Conservation (phyloP, 2,113 vertebrate genomes). For the Physeter macrocephalus region DNA sequence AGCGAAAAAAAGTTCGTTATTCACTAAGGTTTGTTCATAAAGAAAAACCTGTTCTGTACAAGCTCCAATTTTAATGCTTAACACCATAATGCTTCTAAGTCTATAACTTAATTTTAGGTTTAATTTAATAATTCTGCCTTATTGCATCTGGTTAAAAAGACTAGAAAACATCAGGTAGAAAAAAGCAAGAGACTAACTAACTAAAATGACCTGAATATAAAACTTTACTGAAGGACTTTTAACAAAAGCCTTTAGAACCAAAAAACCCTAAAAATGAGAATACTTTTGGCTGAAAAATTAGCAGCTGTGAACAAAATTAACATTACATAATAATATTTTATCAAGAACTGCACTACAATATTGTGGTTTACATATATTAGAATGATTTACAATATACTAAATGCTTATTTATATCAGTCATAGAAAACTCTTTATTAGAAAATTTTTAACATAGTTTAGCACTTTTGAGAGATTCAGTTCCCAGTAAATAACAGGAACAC, state of each 20-base stretch:
- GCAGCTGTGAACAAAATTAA: constrained; percentile 73
- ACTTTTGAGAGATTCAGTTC: constrained; percentile 36
- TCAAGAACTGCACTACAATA: constrained; percentile 32
- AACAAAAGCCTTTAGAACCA: constrained; percentile 66
- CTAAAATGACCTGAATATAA: constrained; percentile 39
- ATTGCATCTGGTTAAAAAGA: constrained; percentile 7
- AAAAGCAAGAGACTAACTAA: constrained; percentile 28
- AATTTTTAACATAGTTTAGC: constrained; percentile 23
- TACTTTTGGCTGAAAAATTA: constrained; percentile 71
- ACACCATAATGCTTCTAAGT: constrained; percentile 39
- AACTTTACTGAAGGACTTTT: constrained; percentile 67
- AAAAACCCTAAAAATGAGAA: constrained; percentile 57
- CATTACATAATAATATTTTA: constrained; percentile 71
- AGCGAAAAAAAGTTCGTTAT: not conserved
- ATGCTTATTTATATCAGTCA: constrained; percentile 10
- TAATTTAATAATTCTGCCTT: constrained; percentile 53
- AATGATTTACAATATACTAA: constrained; percentile 53
- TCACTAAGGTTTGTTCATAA: constrained; percentile 28
- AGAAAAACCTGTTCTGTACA: constrained; percentile 25
- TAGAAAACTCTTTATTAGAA: constrained; percentile 41
- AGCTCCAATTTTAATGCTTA: constrained; percentile 43
- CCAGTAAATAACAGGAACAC: constrained; percentile 27
- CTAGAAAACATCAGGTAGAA: not conserved
- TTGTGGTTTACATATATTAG: constrained; percentile 46
- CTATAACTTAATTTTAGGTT: constrained; percentile 50